These are phyloP conservation scores for Equus quagga DNA, from an alignment of 2,113 vertebrate genomes.

Conservation along the genomic window DNA sequence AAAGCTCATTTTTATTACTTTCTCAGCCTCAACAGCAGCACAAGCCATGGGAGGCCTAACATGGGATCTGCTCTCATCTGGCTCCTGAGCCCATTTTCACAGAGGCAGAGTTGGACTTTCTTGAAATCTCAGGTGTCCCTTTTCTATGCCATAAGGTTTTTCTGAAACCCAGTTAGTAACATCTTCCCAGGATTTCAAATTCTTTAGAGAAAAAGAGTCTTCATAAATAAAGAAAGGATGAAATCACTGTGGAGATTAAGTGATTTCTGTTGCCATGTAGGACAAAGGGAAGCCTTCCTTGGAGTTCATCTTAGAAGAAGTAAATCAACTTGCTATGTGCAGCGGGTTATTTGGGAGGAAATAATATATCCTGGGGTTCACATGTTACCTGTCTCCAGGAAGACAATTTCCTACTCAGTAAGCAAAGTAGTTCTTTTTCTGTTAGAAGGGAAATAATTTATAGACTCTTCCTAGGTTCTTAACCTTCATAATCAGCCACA, in stretches of 20 bases:
- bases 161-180: not conserved
- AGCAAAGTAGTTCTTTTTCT: not conserved
- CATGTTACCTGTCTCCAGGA: not conserved
- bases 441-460: not conserved
- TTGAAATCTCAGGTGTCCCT: not conserved
- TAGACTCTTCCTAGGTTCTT: not conserved
- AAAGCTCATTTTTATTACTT: not conserved
- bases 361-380: not conserved
- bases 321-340: not conserved
- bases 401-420: not conserved
- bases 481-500: not conserved
- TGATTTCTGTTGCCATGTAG: not conserved
- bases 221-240: not conserved
- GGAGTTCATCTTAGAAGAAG: not conserved
- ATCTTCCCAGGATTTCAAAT: not conserved
- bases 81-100: not conserved
- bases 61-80: not conserved
- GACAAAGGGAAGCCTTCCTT: not conserved
- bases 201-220: not conserved
- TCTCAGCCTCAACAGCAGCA: not conserved
- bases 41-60: not conserved
- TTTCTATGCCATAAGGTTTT: not conserved
- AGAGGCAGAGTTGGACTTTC: not conserved
- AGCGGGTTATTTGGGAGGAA: not conserved
- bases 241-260: not conserved